Percentiles rank a stretch among this genome's conserved stretches.
Conservation (phyloP, 92 coral and sea anemone species). For the Chrysogorgia sp. region DNA sequence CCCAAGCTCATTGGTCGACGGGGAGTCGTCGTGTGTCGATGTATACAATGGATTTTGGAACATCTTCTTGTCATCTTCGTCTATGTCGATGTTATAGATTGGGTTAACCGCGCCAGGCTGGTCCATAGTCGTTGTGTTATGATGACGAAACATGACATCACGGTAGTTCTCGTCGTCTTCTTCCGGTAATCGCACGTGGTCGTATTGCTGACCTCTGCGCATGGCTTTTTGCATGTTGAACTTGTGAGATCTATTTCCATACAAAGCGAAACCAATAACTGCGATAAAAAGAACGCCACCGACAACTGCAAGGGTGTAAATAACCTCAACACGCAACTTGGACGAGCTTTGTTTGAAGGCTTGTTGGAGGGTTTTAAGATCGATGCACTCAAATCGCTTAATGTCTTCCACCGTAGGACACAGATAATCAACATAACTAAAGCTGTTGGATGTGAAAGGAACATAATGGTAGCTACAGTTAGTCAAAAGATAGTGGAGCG, state of each 20-base stretch:
- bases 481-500: neutral
- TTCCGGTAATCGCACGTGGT: slow-evolving; percentile 42
- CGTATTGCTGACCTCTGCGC: slow-evolving; percentile 35
- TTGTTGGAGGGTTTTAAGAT: too few relatives aligned
- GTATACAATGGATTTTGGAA: slow-evolving; percentile 14
- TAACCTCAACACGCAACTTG: neutral
- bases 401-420: slow-evolving; percentile 11
- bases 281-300: slow-evolving; percentile 13
- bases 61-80: slow-evolving; percentile 47
- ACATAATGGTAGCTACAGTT: neutral
- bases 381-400: neutral
- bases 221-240: slow-evolving; percentile 26
- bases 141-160: slow-evolving; percentile 80
- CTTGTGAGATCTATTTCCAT: slow-evolving; percentile 23
- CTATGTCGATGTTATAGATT: slow-evolving; percentile 62
- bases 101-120: slow-evolving; percentile 66
- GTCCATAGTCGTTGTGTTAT: slow-evolving; percentile 52
- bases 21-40: neutral
- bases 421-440: neutral
- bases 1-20: neutral
- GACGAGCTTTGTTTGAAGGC: too few relatives aligned
- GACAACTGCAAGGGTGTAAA: slow-evolving; percentile 4
- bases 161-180: slow-evolving; percentile 65
- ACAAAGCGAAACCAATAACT: neutral
- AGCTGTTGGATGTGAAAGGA: neutral